Base-by-base conservation (phyloP, 2,888 invertebrate genomes). In the Ennomos erosarius region DNA sequence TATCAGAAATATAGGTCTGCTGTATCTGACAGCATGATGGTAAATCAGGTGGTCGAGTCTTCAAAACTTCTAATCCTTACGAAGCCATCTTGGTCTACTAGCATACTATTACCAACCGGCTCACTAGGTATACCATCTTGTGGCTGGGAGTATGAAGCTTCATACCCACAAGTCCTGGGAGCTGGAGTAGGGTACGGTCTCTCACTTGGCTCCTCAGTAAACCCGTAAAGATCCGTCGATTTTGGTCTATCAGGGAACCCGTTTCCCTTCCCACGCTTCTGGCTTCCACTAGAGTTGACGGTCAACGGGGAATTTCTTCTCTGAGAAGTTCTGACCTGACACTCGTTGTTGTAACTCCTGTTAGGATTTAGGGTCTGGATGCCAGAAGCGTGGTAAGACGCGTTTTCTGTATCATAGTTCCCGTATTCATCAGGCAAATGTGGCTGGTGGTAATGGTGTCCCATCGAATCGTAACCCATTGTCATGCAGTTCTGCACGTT, bases 1-100 rank as follows among this genome's bases (percentile, higher is more conserved):
- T 68, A 74, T 90, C 79, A 91, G 79, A 89, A 90, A 78, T 81
- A 85, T 71, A 89, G 78, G 53, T 89, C 90, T 84, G 88, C 77
- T 90, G 83, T 73, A 38, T 66, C 66, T 56, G 87, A 81, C 87
- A 90, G 89, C 71, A 75, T 79, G 45, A 89, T 83, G 64, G 85
- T 84, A 70, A 88, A 92, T 93, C 93, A 89, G 69, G 92, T 92
- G 76, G 90, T 85, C 37, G 89, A 83, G 66, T 93, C 93, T 72
- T 94, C 96, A 70, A 97, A 90, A 11, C 96, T 95, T 64, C 97
- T 94, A 88, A 98, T 97, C 69, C 98, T 93, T 10, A 98, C 96
- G 84, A 98, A 97, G 6, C 98, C 97, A 78, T 97, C 96, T 79
- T 98, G 98, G 62, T 97, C 96, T n/a, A 97, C 97, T 65, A 98